These are phyloP conservation scores for Phylloscopus trochiloides DNA, from an alignment of 2,113 vertebrate genomes.

Conservation along the genomic window DNA sequence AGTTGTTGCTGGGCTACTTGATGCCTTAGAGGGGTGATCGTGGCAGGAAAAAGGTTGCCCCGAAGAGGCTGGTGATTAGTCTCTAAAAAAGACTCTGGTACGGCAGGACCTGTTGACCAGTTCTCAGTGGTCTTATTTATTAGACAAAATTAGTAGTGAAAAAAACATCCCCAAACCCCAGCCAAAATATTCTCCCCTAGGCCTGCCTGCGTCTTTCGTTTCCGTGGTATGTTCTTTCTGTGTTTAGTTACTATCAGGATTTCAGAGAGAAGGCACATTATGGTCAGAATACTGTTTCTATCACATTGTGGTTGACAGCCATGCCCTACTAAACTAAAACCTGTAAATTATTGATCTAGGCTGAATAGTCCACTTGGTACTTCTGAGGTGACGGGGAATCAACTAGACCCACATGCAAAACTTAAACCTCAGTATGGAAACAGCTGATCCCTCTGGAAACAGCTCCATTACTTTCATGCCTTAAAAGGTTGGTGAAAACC, in stretches of 20 bases:
- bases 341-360: neutral
- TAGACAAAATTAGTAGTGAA: neutral
- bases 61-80: neutral
- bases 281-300: neutral
- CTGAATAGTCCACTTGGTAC: neutral
- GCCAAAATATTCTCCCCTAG: neutral
- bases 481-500: neutral
- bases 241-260: neutral
- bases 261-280: neutral
- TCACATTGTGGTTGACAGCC: neutral
- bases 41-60: neutral
- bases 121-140: neutral
- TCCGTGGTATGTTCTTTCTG: neutral
- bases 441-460: neutral
- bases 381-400: neutral
- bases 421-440: neutral
- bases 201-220: neutral
- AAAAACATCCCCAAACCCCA: accelerated
- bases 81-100: neutral
- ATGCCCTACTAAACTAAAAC: neutral
- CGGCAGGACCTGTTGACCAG: neutral
- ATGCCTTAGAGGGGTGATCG: neutral
- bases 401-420: neutral
- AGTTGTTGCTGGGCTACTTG: neutral
- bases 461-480: neutral